phyloP scores from a whole-genome alignment of 2,888 invertebrate genomes.

The Clepsis dumicolana region DNA sequence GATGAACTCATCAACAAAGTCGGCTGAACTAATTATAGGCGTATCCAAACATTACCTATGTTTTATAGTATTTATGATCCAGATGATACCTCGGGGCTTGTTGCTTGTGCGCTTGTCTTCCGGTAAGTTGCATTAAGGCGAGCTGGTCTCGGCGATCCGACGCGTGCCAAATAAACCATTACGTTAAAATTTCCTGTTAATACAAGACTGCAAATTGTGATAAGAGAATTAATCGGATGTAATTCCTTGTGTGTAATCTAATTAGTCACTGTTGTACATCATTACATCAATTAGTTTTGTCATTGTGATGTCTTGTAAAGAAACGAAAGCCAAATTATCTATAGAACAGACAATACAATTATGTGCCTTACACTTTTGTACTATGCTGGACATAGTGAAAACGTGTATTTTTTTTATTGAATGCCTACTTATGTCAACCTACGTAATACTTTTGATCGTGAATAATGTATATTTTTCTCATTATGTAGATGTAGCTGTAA shows the following conservation, averaged over 20 bases:
- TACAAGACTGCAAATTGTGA: slow-evolving; percentile 78
- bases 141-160: slow-evolving; percentile 54
- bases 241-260: slow-evolving; percentile 21
- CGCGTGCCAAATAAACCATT: slow-evolving; percentile 70
- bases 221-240: slow-evolving; percentile 53
- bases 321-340: background rate
- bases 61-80: slow-evolving; percentile 57
- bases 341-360: slow-evolving; percentile 7
- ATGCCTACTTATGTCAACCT: slow-evolving; percentile 42
- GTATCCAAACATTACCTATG: slow-evolving; percentile 57
- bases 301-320: slow-evolving; percentile 44
- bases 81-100: slow-evolving; percentile 58
- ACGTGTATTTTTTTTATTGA: slow-evolving; percentile 33
- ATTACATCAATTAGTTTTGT: slow-evolving; percentile 15
- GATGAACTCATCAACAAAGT: slow-evolving; percentile 94
- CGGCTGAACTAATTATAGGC: slow-evolving; percentile 65
- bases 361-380: slow-evolving; percentile 57
- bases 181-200: slow-evolving; percentile 53
- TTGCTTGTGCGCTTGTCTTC: slow-evolving; percentile 72
- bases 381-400: slow-evolving; percentile 76
- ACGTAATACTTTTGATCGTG: slow-evolving; percentile 35
- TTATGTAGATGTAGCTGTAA: slow-evolving; percentile 54
- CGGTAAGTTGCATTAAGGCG: slow-evolving; percentile 72
- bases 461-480: slow-evolving; percentile 58
- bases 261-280: slow-evolving; percentile 16